These are phyloP conservation scores for Oasisia sp. DNA, from an alignment of 2,888 invertebrate species.

Conservation along the genomic window DNA sequence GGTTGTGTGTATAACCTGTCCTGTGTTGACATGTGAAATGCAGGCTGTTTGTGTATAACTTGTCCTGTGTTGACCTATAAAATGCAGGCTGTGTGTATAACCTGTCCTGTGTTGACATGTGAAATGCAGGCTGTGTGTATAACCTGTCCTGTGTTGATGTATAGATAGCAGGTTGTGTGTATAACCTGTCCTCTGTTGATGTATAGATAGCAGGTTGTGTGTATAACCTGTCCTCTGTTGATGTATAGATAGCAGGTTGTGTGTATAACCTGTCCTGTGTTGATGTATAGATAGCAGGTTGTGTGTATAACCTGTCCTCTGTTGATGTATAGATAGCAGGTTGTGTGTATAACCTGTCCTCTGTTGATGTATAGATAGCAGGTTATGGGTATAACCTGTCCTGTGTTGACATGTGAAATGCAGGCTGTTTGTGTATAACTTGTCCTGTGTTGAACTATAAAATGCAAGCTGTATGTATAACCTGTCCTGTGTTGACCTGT, in stretches of 20 bases:
- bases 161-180: neutral
- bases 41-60: neutral
- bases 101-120: neutral
- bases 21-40: neutral
- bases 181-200: neutral
- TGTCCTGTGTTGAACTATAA: neutral
- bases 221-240: neutral
- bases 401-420: neutral
- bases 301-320: neutral
- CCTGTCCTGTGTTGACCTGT: neutral
- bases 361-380: neutral
- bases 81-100: neutral
- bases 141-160: neutral
- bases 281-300: neutral
- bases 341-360: neutral
- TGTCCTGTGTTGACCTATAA: neutral
- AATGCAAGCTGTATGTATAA: neutral
- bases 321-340: neutral
- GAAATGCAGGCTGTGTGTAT: neutral
- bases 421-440: neutral
- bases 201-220: no score
- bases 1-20: no score
- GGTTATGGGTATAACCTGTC: neutral
- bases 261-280: neutral
- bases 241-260: neutral